Evolutionary conservation across 1,140 invertebrate species (phyloP), one percentile per base, ranked within the genome.

Genomic region (Drosophila busckii): DNA sequence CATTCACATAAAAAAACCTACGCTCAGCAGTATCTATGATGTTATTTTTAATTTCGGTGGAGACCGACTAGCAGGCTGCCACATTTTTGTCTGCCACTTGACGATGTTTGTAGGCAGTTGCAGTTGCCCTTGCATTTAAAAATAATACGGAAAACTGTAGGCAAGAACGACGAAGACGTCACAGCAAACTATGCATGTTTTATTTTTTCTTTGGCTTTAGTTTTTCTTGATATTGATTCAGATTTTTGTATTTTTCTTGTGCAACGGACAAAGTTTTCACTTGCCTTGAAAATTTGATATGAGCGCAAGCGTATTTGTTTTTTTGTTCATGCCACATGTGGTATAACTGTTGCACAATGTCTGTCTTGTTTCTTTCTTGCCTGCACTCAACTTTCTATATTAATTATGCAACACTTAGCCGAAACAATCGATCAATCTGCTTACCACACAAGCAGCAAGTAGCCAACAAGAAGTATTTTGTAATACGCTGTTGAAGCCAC

Each of bases 41-140:
- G n/a, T n/a, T n/a, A n/a, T n/a, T n/a, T n/a, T n/a, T n/a, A n/a
- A n/a, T n/a, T n/a, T n/a, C n/a, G n/a, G n/a, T n/a, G n/a, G n/a
- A n/a, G n/a, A n/a, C n/a, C n/a, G n/a, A n/a, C n/a, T n/a, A n/a
- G n/a, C n/a, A n/a, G n/a, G n/a, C n/a, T n/a, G n/a, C n/a, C n/a
- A n/a, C n/a, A n/a, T n/a, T n/a, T n/a, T n/a, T n/a, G n/a, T n/a
- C 56, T 37, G 41, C 22, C 31, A 58, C 59, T 59, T 25, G 34
- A 41, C 41, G 61, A n/a, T n/a, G n/a, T n/a, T n/a, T n/a, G n/a
- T 76, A 55, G 70, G 70, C 71, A 76, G 66, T 49, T 65, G n/a
- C n/a, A n/a, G n/a, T n/a, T 70, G 70, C 66, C 70, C 70, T 76
- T 76, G 70, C 66, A 49, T 78, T 78, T 78, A 76, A 78, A 76